These are phyloP conservation scores for Syncerus caffer DNA, from an alignment of 2,797 vertebrate species.

Conservation along the genomic window DNA sequence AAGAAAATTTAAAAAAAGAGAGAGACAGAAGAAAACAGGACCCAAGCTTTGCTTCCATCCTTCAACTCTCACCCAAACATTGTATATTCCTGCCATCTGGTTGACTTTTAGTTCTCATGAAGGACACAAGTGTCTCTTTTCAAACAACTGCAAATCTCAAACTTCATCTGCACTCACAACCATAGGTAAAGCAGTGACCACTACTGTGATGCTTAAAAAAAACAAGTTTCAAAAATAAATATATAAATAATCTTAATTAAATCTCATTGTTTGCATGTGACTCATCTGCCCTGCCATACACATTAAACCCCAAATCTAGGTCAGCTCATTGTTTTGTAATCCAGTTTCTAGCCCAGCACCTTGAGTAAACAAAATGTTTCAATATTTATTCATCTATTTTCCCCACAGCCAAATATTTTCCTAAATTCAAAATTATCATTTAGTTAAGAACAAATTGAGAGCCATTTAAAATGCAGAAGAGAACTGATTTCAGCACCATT, in stretches of 20 bases:
- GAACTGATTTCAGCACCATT: neutral
- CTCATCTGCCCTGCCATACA: neutral
- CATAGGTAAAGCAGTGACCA: neutral
- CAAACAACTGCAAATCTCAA: neutral
- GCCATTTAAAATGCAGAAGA: neutral
- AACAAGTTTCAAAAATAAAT: neutral
- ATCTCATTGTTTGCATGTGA: neutral
- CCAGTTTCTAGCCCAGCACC: neutral
- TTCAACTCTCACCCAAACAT: neutral
- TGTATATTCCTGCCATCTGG: neutral
- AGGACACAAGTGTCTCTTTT: neutral
- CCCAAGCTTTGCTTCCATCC: neutral
- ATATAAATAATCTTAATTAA: neutral
- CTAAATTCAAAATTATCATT: neutral
- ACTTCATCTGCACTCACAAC: neutral
- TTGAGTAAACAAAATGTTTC: neutral
- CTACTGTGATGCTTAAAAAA: neutral
- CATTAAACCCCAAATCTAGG: neutral
- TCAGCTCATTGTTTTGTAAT: neutral
- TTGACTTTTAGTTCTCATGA: neutral
- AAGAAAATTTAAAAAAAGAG: neutral
- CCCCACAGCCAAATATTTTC: neutral
- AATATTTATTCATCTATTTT: neutral
- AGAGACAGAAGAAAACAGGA: neutral
- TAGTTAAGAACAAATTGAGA: neutral